These are phyloP conservation scores for Drosophila triauraria DNA, from an alignment of 1,140 invertebrate genomes.

Conservation along the genomic window DNA sequence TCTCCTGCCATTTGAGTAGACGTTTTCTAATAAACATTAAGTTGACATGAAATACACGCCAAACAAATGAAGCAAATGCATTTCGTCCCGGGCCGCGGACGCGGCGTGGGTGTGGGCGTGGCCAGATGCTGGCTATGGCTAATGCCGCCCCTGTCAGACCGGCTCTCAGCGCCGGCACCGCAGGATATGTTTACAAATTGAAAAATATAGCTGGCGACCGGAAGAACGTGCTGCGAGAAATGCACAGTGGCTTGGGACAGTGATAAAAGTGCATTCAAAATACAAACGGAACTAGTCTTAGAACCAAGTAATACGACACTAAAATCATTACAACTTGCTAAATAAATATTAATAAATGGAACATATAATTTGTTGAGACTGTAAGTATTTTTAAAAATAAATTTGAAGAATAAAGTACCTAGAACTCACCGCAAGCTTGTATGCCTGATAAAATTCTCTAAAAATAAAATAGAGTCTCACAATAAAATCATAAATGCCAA, in stretches of 20 bases:
- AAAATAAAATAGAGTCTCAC: background rate
- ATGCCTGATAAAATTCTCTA: no score
- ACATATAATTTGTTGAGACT: no score
- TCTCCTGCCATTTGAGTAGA: slow-evolving; percentile 59
- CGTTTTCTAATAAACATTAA: slow-evolving; percentile 80
- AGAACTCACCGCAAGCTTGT: no score
- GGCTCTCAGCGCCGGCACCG: slow-evolving; percentile 68
- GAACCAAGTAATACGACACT: background rate
- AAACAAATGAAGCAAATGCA: slow-evolving; percentile 82
- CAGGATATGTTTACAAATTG: slow-evolving; percentile 83
- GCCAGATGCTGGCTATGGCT: slow-evolving; percentile 68
- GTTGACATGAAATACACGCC: slow-evolving; percentile 80
- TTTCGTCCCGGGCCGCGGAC: slow-evolving; percentile 41
- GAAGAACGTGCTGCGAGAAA: slow-evolving; percentile 54
- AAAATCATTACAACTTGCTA: background rate
- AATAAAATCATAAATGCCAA: no score
- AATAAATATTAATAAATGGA: background rate
- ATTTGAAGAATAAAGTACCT: no score
- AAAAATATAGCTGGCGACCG: slow-evolving; percentile 78
- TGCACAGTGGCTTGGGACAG: slow-evolving; percentile 33
- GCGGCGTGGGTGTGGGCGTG: slow-evolving; percentile 33
- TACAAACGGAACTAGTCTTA: no score
- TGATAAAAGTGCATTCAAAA: background rate
- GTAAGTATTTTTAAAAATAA: no score
- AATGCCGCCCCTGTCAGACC: slow-evolving; percentile 53